These are phyloP conservation scores for Stramonita haemastoma DNA, from an alignment of 2,888 invertebrate species.

Conservation along the genomic window DNA sequence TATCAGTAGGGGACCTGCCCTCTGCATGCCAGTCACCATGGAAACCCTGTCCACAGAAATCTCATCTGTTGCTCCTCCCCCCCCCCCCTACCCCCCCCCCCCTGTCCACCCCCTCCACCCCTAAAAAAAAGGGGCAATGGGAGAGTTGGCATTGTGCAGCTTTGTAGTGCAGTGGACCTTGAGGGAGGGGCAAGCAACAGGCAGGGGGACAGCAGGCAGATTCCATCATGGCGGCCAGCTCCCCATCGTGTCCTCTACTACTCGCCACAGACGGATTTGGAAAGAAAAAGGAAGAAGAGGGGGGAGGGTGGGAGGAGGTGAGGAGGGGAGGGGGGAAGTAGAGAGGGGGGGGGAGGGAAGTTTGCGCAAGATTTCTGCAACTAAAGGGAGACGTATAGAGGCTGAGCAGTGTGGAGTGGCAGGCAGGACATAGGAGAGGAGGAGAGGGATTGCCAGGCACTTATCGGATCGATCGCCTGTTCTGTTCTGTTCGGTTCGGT, in stretches of 20 bases:
- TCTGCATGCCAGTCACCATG: slow-evolving; percentile 25
- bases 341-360: background rate
- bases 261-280: background rate
- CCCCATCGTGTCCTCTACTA: background rate
- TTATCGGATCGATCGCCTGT: no score
- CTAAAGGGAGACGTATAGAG: no score
- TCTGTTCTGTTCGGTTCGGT: no score
- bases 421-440: background rate
- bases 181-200: background rate
- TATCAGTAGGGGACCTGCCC: background rate
- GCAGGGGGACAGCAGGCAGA: background rate
- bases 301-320: background rate
- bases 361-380: no score
- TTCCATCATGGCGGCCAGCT: no score
- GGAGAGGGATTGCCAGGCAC: background rate
- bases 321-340: background rate
- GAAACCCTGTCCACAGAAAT: slow-evolving; percentile 21
- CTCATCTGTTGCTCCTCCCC: background rate
- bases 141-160: slow-evolving; percentile 13
- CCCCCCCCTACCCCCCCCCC: no score
- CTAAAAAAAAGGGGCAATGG: slow-evolving; percentile 19
- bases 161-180: slow-evolving; percentile 24
- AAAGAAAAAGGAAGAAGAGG: background rate
- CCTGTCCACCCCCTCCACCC: no score
- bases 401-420: no score